Conservation (phyloP, 2,888 invertebrate genomes). For the Drosophila dives region DNA sequence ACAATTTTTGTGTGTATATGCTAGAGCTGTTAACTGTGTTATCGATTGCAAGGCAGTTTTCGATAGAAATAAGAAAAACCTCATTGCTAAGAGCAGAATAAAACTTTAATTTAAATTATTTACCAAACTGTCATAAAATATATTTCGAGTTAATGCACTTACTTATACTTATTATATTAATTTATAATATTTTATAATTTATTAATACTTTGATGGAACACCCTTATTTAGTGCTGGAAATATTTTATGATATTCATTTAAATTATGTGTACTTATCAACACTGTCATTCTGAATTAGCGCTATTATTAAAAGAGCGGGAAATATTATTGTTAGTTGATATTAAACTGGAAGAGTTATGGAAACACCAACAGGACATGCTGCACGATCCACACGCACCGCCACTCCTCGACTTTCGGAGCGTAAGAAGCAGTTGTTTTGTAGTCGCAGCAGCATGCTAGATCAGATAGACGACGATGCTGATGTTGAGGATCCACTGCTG, state of each 20-base stretch:
- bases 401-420: constrained; percentile 87
- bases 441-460: constrained; percentile 42
- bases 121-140: not conserved
- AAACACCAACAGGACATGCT: constrained; percentile 78
- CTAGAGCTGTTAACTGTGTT: constrained; percentile 2
- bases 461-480: constrained; percentile 60
- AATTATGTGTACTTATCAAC: constrained; percentile 21
- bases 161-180: not conserved
- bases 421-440: constrained; percentile 88
- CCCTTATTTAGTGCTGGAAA: not conserved
- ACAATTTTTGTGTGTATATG: constrained; percentile 41
- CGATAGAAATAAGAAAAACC: not conserved
- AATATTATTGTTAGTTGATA: constrained; percentile 41
- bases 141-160: not conserved
- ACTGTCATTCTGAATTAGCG: constrained; percentile 43
- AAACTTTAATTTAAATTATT: not conserved
- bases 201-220: not conserved
- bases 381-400: constrained; percentile 71
- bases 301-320: constrained; percentile 69
- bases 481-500: constrained; percentile 63
- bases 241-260: not conserved
- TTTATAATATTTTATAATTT: too few relatives aligned
- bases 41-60: constrained; percentile 11
- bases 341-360: constrained; percentile 68
- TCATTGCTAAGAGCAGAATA: not conserved